phyloP scores from a whole-genome alignment of 2,797 vertebrate species.

The Amblyopsis hoosieri region DNA sequence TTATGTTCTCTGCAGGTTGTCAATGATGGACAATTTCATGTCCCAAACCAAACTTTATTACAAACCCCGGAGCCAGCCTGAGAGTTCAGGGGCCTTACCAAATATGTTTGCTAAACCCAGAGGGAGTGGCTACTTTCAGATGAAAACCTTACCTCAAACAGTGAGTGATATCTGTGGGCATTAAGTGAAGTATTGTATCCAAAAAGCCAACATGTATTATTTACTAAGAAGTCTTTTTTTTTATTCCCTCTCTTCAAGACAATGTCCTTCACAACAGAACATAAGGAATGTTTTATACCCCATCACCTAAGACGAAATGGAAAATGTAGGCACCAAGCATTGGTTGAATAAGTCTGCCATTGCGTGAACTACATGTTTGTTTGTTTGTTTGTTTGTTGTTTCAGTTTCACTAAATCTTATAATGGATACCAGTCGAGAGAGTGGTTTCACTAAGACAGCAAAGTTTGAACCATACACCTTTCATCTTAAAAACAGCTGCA shows the following conservation, averaged over 20 bases:
- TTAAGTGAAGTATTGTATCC: neutral
- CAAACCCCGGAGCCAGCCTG: slow-evolving; percentile 23
- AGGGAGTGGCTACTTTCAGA: slow-evolving; percentile 43
- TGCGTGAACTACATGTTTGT: neutral
- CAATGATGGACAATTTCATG: slow-evolving; percentile 48
- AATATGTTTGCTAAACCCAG: slow-evolving; percentile 31
- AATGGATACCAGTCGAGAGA: slow-evolving; percentile 45
- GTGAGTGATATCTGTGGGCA: neutral
- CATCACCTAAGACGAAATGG: slow-evolving; percentile 35
- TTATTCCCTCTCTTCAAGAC: slow-evolving; percentile 17
- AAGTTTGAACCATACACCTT: slow-evolving; percentile 56
- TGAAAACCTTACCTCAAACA: slow-evolving; percentile 18
- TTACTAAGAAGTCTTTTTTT: neutral
- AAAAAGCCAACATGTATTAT: neutral
- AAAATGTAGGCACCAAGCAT: slow-evolving; percentile 27
- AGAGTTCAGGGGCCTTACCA: slow-evolving; percentile 26
- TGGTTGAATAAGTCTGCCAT: too few relatives aligned
- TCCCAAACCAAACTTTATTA: slow-evolving; percentile 57
- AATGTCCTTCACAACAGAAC: slow-evolving; percentile 50
- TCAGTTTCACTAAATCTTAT: slow-evolving; percentile 7
- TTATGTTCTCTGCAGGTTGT: slow-evolving; percentile 34
- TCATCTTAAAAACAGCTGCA: slow-evolving; percentile 30
- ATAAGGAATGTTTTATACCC: slow-evolving; percentile 37
- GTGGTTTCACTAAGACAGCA: slow-evolving; percentile 56
- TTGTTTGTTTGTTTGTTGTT: too few relatives aligned